Percentiles rank a stretch among this genome's conserved stretches.
These are phyloP conservation scores for Cetoscarus ocellatus DNA, from an alignment of 2,797 vertebrate species.

Conservation along the genomic window DNA sequence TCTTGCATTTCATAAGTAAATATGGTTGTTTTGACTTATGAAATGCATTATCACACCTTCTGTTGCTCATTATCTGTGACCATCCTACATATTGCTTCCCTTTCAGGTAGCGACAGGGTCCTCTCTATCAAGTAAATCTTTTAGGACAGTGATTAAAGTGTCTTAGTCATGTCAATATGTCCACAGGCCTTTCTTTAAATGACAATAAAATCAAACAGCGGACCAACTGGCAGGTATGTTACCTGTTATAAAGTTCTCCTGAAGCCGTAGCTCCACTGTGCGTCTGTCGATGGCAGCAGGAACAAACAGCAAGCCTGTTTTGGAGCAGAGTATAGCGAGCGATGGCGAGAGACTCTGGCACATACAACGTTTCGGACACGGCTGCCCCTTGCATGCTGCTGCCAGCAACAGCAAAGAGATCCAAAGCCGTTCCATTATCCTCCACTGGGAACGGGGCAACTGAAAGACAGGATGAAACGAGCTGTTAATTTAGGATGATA, in stretches of 20 bases:
- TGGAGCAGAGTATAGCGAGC: constrained; percentile 91
- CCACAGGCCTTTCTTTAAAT: not conserved
- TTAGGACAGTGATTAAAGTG: too few species aligned
- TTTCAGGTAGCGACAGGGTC: too few species aligned
- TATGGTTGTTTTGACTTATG: not conserved
- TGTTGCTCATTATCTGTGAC: not conserved
- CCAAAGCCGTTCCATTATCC: constrained; percentile 88
- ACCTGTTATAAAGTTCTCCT: constrained; percentile 92
- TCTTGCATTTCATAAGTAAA: not conserved
- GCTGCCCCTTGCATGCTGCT: constrained; percentile 85
- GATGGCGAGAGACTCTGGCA: constrained; percentile 92
- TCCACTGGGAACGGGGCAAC: constrained; percentile 75
- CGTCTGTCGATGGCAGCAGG: constrained; percentile 89
- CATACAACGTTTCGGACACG: constrained; percentile 92
- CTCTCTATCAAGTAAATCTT: too few species aligned
- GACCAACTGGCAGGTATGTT: not conserved
- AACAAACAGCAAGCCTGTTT: constrained; percentile 91
- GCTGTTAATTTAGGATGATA: constrained; percentile 28
- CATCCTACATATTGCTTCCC: too few species aligned
- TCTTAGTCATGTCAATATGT: not conserved
- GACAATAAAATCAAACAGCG: not conserved
- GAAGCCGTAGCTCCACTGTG: constrained; percentile 90
- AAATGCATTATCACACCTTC: too few species aligned
- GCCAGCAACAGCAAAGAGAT: constrained; percentile 88
- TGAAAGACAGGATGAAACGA: constrained; percentile 61